Evolutionary conservation across 2,888 invertebrate genomes (phyloP).

Genomic region (Lamellibrachia columna): DNA sequence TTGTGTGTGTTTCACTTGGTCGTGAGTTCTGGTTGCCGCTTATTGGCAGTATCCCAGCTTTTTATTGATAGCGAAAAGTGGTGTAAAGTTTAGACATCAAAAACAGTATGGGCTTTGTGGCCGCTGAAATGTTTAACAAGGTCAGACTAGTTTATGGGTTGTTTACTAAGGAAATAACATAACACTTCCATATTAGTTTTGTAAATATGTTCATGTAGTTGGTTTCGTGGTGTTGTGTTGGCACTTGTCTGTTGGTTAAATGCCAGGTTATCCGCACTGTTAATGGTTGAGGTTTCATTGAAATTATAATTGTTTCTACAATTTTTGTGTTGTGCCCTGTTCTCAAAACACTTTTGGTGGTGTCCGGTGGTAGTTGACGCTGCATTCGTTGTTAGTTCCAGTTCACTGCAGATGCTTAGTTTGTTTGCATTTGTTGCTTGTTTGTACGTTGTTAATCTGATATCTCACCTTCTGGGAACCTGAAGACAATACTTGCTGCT

Average conservation of each 20-base stretch:
- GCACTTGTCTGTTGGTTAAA: slow-evolving; percentile 10
- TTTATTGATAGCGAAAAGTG: not conserved
- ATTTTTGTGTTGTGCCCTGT: not conserved
- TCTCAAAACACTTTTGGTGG: not conserved
- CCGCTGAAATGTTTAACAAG: not conserved
- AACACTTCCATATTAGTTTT: not conserved
- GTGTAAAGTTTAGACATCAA: not conserved
- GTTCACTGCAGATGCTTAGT: not conserved
- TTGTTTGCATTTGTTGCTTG: not conserved
- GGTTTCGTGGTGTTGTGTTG: not conserved
- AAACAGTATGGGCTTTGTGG: not conserved
- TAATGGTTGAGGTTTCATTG: not conserved
- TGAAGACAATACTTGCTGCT: slow-evolving; percentile 16
- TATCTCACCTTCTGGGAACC: not conserved
- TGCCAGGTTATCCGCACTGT: slow-evolving; percentile 4
- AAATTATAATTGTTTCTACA: slow-evolving; percentile 11
- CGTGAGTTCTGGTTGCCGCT: not conserved
- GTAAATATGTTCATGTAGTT: not conserved
- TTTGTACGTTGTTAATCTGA: slow-evolving; percentile 3
- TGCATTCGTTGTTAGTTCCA: not conserved
- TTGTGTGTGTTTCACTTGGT: not conserved
- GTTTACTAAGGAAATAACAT: not conserved
- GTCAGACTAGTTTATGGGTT: not conserved
- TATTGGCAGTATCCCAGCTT: not conserved
- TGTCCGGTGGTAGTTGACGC: not conserved